These are phyloP conservation scores for Solea senegalensis DNA, from an alignment of 2,113 vertebrate species.

Conservation along the genomic window DNA sequence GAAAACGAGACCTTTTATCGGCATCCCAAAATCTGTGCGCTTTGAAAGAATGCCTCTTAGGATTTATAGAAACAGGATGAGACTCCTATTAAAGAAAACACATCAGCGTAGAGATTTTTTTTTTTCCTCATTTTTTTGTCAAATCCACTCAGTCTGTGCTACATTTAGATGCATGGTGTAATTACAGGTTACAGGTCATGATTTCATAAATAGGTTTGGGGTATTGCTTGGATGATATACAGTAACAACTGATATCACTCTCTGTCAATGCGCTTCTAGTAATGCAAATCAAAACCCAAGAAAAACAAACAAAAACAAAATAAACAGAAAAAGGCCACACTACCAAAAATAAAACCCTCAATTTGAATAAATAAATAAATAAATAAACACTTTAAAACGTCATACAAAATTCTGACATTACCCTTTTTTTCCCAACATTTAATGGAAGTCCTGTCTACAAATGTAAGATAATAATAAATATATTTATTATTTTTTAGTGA, in stretches of 20 bases:
- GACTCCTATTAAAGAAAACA: constrained; percentile 50
- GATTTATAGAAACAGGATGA: constrained; percentile 53
- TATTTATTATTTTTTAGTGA: constrained; percentile 77
- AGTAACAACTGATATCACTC: constrained; percentile 59
- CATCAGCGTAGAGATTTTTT: constrained; percentile 12
- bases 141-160: constrained; percentile 69
- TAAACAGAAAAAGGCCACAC: constrained; percentile 74
- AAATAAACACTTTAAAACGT: constrained; percentile 83
- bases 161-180: constrained; percentile 67
- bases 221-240: constrained; percentile 77
- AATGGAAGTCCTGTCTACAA: constrained; percentile 83
- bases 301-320: constrained; percentile 45
- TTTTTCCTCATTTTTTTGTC: constrained; percentile 14
- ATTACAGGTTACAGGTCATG: constrained; percentile 64
- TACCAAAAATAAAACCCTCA: constrained; percentile 76
- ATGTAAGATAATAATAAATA: constrained; percentile 86
- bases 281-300: constrained; percentile 55
- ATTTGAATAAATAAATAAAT: constrained; percentile 85
- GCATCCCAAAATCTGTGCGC: constrained; percentile 45
- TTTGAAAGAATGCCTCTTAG: constrained; percentile 32
- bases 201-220: constrained; percentile 58
- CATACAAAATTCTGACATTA: constrained; percentile 81
- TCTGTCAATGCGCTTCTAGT: constrained; percentile 54
- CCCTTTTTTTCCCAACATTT: constrained; percentile 73
- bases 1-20: constrained; percentile 61